Conservation (phyloP, 2,113 vertebrate genomes). For the Pogona vitticeps region DNA sequence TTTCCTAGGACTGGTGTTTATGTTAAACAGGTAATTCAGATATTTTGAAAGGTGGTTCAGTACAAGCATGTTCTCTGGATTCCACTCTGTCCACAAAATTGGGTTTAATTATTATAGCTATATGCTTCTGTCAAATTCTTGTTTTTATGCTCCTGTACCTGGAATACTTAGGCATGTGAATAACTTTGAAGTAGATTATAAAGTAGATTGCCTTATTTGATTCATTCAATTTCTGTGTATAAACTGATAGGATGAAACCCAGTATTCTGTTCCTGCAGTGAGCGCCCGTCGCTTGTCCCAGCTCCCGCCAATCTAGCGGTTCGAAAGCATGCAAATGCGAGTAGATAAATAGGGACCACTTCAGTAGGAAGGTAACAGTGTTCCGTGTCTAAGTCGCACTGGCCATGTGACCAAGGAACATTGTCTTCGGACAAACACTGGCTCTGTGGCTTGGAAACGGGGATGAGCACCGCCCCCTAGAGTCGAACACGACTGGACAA, state of each 20-base stretch:
- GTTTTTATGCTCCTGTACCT: neutral
- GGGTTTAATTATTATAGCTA: neutral
- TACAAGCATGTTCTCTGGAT: neutral
- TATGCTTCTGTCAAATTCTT: neutral
- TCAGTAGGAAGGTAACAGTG: too few relatives aligned
- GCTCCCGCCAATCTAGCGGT: too few relatives aligned
- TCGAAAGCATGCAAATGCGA: too few relatives aligned
- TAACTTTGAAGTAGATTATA: neutral
- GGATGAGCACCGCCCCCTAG: too few relatives aligned
- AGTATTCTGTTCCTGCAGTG: too few relatives aligned
- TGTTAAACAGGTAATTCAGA: constrained; percentile 89
- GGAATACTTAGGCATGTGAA: neutral
- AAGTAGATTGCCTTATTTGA: neutral
- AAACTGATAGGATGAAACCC: neutral
- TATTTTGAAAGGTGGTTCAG: neutral
- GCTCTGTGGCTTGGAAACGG: too few relatives aligned
- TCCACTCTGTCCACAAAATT: neutral
- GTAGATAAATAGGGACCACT: too few relatives aligned
- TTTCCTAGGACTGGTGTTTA: constrained; percentile 90
- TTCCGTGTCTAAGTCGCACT: too few relatives aligned
- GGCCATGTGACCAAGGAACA: too few relatives aligned
- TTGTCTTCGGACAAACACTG: too few relatives aligned
- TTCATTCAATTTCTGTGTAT: neutral
- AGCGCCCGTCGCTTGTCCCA: too few relatives aligned
- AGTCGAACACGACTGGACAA: too few relatives aligned